Conservation (phyloP, 2,888 invertebrate genomes). For the Aphidius colemani region DNA sequence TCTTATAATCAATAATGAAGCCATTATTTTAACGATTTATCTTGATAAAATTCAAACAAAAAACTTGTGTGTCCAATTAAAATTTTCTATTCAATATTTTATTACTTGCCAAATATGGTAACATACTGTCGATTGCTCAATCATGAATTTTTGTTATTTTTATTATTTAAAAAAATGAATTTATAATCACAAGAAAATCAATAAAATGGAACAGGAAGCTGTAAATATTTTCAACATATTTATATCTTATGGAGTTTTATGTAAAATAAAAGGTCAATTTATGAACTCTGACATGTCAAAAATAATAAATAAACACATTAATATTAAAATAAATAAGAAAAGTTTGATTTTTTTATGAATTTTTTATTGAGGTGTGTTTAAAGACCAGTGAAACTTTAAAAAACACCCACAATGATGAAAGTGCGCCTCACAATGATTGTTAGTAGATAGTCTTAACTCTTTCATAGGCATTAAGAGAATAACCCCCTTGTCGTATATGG, state of each 20-base stretch:
- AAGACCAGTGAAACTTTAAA: slow-evolving; percentile 2
- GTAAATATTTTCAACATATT: too few relatives aligned
- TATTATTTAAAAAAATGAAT: background rate
- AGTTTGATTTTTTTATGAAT: background rate
- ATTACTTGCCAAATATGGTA: too few relatives aligned
- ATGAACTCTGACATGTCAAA: background rate
- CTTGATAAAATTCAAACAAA: too few relatives aligned
- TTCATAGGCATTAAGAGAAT: slow-evolving; percentile 5
- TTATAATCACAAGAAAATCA: too few relatives aligned
- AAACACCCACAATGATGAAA: slow-evolving; percentile 5
- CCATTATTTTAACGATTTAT: too few relatives aligned
- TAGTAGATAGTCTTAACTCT: slow-evolving; percentile 6
- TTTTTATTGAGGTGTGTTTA: background rate
- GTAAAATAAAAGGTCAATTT: slow-evolving; percentile 1
- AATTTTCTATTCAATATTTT: too few relatives aligned
- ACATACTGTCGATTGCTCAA: background rate
- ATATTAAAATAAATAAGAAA: slow-evolving; percentile 1
- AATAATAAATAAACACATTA: too few relatives aligned
- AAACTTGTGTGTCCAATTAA: too few relatives aligned
- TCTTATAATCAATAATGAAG: too few relatives aligned
- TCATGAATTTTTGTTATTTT: background rate
- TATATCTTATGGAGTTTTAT: too few relatives aligned
- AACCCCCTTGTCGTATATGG: slow-evolving; percentile 31
- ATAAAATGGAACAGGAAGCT: too few relatives aligned
- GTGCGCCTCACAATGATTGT: background rate